Evolutionary conservation across 2,888 invertebrate genomes (phyloP).

Genomic region (Trissonchulus sp.): DNA sequence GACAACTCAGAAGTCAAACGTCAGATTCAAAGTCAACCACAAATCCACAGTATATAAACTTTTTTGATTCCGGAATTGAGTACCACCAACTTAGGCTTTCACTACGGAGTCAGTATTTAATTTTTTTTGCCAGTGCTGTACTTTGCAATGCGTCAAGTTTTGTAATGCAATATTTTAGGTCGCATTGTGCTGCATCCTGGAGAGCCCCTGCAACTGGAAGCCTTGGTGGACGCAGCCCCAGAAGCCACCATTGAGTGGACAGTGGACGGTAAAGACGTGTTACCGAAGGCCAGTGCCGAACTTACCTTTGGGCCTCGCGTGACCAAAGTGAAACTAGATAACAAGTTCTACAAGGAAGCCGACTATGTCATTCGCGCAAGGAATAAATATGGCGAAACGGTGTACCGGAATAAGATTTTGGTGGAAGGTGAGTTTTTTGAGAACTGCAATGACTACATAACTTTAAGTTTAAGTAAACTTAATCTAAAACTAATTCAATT

Average conservation of each 20-base stretch:
- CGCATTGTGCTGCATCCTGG: neutral
- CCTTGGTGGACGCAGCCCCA: constrained; percentile 47
- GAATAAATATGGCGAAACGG: neutral
- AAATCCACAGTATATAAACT: too few species aligned
- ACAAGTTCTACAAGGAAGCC: constrained; percentile 8
- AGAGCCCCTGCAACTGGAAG: constrained; percentile 12
- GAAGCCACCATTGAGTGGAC: constrained; percentile 55
- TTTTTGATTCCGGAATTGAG: too few species aligned
- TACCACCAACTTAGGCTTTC: too few species aligned
- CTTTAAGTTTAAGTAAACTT: too few species aligned
- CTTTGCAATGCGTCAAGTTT: too few species aligned
- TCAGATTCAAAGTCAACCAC: too few species aligned
- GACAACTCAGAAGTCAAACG: too few species aligned
- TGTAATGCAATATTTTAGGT: too few species aligned
- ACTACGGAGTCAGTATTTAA: too few species aligned
- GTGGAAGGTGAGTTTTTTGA: neutral
- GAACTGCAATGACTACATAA: too few species aligned
- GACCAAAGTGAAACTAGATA: constrained; percentile 47
- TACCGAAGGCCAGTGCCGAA: constrained; percentile 47
- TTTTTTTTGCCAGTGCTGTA: too few species aligned
- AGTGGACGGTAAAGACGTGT: constrained; percentile 53
- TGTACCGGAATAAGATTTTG: neutral
- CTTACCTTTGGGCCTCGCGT: constrained; percentile 48
- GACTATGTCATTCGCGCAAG: neutral
- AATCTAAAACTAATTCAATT: too few species aligned